Evolutionary conservation across 1,140 invertebrate genomes (phyloP).

Genomic region (Drosophila arizonae): DNA sequence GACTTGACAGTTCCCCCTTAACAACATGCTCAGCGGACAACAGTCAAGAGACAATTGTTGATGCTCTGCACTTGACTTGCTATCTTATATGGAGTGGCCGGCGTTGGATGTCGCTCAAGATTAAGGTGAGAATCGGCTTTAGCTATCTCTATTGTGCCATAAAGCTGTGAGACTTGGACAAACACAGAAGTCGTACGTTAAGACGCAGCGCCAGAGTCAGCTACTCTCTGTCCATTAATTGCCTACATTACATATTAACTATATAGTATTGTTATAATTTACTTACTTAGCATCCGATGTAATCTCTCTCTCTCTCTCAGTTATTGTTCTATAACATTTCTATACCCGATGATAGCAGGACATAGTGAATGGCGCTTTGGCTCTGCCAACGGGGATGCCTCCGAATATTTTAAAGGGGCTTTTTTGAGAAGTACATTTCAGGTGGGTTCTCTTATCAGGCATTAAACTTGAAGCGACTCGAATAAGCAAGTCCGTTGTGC

Average conservation of each 20-base stretch:
- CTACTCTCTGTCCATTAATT: slow-evolving; percentile 11
- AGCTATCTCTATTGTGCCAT: slow-evolving; percentile 47
- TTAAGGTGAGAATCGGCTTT: slow-evolving; percentile 48
- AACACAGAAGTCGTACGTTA: slow-evolving; percentile 29
- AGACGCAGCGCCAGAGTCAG: slow-evolving; percentile 23
- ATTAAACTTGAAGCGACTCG: slow-evolving; percentile 59
- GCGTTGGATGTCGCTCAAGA: slow-evolving; percentile 30
- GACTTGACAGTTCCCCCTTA: slow-evolving; percentile 7
- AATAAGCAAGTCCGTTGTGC: background rate
- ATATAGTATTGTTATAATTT: background rate
- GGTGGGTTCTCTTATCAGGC: slow-evolving; percentile 54
- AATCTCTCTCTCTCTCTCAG: too few species aligned
- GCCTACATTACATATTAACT: slow-evolving; percentile 11
- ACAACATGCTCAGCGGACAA: slow-evolving; percentile 57
- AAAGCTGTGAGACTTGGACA: slow-evolving; percentile 32
- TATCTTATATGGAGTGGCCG: slow-evolving; percentile 63
- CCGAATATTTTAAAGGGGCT: slow-evolving; percentile 3
- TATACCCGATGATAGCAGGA: background rate
- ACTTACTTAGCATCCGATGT: background rate
- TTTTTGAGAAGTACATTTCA: slow-evolving; percentile 38
- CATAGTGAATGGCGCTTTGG: background rate
- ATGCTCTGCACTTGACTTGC: slow-evolving; percentile 16
- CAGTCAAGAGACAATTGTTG: slow-evolving; percentile 47
- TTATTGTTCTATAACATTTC: too few species aligned
- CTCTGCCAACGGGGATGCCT: background rate